These are phyloP conservation scores for Leucoraja erinaceus DNA, from an alignment of 2,113 vertebrate genomes.

Conservation along the genomic window DNA sequence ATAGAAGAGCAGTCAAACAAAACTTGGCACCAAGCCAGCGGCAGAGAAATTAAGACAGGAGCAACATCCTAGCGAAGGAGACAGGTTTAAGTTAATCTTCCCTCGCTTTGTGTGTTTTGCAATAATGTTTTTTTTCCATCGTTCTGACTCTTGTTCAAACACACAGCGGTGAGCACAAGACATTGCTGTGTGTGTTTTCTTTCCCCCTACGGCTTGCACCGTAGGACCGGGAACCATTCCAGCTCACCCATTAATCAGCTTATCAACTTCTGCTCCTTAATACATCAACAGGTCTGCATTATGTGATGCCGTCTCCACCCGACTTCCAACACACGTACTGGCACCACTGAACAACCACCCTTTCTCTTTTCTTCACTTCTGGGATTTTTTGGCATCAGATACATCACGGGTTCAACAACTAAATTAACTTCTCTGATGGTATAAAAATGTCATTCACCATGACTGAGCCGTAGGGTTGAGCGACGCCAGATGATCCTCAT, in stretches of 20 bases:
- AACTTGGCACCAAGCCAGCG: too few species aligned
- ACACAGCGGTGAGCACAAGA: background rate
- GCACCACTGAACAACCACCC: background rate
- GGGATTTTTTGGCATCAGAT: background rate
- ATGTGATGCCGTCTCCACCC: background rate
- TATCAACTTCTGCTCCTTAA: background rate
- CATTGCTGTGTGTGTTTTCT: background rate
- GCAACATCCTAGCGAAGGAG: background rate
- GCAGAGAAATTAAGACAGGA: background rate
- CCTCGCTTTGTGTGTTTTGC: background rate
- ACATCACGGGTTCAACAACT: background rate
- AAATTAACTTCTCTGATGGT: background rate
- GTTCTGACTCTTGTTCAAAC: background rate
- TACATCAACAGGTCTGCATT: conserved; percentile 3
- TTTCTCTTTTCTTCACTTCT: background rate
- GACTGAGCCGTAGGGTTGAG: background rate
- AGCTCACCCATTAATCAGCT: background rate
- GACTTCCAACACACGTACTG: too few species aligned
- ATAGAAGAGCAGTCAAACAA: background rate
- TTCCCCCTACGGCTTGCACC: background rate
- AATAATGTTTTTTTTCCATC: background rate
- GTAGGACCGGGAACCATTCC: background rate
- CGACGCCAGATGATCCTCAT: background rate
- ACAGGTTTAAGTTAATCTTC: background rate
- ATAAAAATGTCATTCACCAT: background rate